phyloP scores from a whole-genome alignment of 2,797 vertebrate species.

The Etheostoma nigrum region DNA sequence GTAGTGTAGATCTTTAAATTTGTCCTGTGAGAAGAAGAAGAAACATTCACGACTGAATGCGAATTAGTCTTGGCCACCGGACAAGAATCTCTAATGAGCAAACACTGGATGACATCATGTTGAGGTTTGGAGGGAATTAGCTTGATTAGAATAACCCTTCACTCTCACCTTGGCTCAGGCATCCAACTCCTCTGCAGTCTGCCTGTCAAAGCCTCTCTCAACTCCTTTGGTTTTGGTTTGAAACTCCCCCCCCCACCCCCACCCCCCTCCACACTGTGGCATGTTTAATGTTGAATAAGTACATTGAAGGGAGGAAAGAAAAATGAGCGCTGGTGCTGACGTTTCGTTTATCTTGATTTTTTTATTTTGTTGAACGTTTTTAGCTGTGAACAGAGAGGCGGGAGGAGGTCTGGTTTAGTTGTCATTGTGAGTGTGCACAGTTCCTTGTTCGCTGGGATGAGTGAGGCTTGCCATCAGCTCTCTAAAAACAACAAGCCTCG shows the following conservation, averaged over 20 bases:
- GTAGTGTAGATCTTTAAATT: conserved; percentile 47
- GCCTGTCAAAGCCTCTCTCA: conserved; percentile 63
- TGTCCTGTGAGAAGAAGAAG: conserved; percentile 29
- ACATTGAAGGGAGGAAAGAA: conserved; percentile 53
- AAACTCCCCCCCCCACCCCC: neutral
- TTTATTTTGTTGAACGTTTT: conserved; percentile 64
- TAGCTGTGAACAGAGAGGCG: conserved; percentile 52
- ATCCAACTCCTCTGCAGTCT: conserved; percentile 58
- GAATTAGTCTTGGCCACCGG: conserved; percentile 74
- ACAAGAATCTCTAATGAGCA: conserved; percentile 82
- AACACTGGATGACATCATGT: conserved; percentile 81
- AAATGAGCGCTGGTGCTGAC: conserved; percentile 66
- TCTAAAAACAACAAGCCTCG: conserved; percentile 80
- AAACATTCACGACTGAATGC: conserved; percentile 69
- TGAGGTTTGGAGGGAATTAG: conserved; percentile 78
- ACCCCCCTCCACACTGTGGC: conserved; percentile 21
- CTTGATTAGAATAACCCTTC: conserved; percentile 83
- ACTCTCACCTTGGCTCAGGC: conserved; percentile 76
- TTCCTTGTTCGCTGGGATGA: conserved; percentile 69
- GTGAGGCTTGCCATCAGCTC: conserved; percentile 80
- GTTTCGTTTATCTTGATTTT: conserved; percentile 64
- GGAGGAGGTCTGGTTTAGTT: conserved; percentile 62
- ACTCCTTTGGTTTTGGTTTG: conserved; percentile 48
- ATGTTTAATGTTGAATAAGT: conserved; percentile 71
- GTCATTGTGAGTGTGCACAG: conserved; percentile 75